These are phyloP conservation scores for Drosophila prostipennis DNA, from an alignment of 2,888 invertebrate genomes.

Conservation along the genomic window DNA sequence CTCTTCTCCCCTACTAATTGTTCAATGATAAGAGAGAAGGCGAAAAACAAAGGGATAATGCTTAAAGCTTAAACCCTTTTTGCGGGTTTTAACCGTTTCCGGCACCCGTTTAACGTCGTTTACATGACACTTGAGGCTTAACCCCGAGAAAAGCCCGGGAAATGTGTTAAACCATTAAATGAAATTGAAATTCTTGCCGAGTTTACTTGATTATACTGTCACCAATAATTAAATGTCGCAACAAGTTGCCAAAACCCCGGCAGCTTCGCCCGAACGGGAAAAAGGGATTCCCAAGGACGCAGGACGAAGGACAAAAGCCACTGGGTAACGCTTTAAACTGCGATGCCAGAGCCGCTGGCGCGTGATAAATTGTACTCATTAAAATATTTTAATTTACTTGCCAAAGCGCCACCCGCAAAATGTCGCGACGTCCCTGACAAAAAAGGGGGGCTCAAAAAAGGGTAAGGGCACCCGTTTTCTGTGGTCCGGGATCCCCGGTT, in stretches of 20 bases:
- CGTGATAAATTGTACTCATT: slow-evolving; percentile 80
- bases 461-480: not conserved
- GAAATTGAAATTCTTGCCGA: slow-evolving; percentile 79
- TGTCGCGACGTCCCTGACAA: slow-evolving; percentile 4
- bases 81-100: slow-evolving; percentile 32
- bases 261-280: no score
- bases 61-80: slow-evolving; percentile 46
- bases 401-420: slow-evolving; percentile 43
- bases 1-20: slow-evolving; percentile 70
- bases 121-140: slow-evolving; percentile 77
- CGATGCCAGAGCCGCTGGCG: slow-evolving; percentile 44
- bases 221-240: slow-evolving; percentile 79
- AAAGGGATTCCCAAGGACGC: slow-evolving; percentile 16
- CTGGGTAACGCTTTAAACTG: slow-evolving; percentile 39
- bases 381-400: slow-evolving; percentile 80
- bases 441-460: not conserved
- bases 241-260: slow-evolving; percentile 67
- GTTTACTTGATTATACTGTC: slow-evolving; percentile 79
- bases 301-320: slow-evolving; percentile 30
- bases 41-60: slow-evolving; percentile 6
- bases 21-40: slow-evolving; percentile 54
- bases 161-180: slow-evolving; percentile 77
- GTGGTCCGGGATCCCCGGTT: slow-evolving; percentile 9
- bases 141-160: slow-evolving; percentile 36
- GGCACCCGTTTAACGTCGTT: slow-evolving; percentile 61